Conservation (phyloP, 1,140 invertebrate genomes). For the Drosophila pallidifrons region DNA sequence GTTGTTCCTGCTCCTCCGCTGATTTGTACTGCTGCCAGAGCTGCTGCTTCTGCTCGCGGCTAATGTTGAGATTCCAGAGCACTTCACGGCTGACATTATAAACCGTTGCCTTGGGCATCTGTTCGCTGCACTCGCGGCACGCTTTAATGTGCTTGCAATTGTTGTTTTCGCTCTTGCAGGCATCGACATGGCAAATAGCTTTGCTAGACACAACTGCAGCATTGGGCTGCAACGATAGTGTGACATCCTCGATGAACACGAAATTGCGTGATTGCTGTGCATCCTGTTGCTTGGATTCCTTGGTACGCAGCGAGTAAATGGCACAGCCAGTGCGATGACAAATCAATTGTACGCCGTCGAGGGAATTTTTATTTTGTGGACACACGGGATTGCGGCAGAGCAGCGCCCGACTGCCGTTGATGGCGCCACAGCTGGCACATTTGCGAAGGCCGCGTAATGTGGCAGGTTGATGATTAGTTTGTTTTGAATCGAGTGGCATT, state of each 20-base stretch:
- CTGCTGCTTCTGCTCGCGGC: constrained; percentile 68
- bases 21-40: constrained; percentile 72
- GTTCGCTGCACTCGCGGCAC: constrained; percentile 47
- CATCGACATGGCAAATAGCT: constrained; percentile 71
- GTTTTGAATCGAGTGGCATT: constrained; percentile 30
- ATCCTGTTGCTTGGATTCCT: constrained; percentile 56
- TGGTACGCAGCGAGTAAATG: constrained; percentile 65
- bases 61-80: constrained; percentile 76
- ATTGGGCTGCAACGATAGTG: constrained; percentile 57
- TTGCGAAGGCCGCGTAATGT: constrained; percentile 66
- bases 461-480: constrained; percentile 11
- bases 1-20: constrained; percentile 55
- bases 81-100: constrained; percentile 67
- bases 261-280: constrained; percentile 71
- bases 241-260: constrained; percentile 66
- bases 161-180: constrained; percentile 45
- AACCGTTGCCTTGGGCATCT: constrained; percentile 56
- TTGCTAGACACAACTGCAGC: constrained; percentile 73
- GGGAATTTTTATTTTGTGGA: constrained; percentile 59
- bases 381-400: constrained; percentile 67
- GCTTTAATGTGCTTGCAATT: constrained; percentile 72
- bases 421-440: constrained; percentile 66
- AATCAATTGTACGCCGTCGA: constrained; percentile 69
- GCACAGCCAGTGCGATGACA: constrained; percentile 44
- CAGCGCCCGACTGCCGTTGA: constrained; percentile 72